A percentile compares a stretch with the other conserved stretches of the same genome.
Evolutionary conservation across 2,113 vertebrate genomes (phyloP).

Genomic region (Leptodactylus fuscus): DNA sequence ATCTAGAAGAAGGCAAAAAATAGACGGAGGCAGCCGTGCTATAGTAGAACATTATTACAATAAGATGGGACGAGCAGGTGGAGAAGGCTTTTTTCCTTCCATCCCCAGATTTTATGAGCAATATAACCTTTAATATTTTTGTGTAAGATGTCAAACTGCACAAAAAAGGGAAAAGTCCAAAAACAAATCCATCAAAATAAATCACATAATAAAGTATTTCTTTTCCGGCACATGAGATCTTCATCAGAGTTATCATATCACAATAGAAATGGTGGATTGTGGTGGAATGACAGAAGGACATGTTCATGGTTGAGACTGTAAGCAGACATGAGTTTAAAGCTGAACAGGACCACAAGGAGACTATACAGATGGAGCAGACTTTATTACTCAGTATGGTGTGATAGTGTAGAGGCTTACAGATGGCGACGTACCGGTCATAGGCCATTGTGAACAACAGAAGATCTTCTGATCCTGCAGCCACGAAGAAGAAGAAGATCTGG

Average conservation of each 20-base stretch:
- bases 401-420: constrained; percentile 67
- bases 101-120: not conserved
- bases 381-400: constrained; percentile 60
- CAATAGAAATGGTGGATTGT: not conserved
- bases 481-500: constrained; percentile 67
- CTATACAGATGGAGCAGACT: not conserved
- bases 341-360: not conserved
- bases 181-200: not conserved
- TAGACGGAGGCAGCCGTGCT: not conserved
- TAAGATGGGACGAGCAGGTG: not conserved
- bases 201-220: not conserved
- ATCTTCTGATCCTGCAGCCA: constrained; percentile 66
- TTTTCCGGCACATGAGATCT: not conserved
- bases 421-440: no score
- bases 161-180: not conserved
- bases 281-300: not conserved
- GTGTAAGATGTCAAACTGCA: not conserved
- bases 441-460: constrained; percentile 67
- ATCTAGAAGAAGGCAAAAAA: not conserved
- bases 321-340: constrained; percentile 2
- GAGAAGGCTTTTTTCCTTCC: not conserved
- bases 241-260: not conserved
- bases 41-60: not conserved
- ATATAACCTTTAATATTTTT: not conserved
- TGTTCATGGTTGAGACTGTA: not conserved